phyloP scores from a whole-genome alignment of 2,113 vertebrate species.

The Clarias macrocephalus region DNA sequence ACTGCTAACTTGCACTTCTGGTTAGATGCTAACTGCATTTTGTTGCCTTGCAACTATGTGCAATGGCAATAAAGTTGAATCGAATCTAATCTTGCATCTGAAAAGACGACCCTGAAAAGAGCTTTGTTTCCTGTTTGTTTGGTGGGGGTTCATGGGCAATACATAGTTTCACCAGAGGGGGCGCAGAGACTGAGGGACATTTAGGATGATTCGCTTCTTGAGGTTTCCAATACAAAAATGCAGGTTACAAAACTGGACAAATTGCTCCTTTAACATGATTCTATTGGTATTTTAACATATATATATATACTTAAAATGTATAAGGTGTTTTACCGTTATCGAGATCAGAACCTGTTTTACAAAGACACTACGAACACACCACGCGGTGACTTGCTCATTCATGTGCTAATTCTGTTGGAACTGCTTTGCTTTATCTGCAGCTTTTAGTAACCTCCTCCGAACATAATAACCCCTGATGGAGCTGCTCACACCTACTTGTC shows the following conservation, averaged over 20 bases:
- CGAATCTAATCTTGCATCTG: too few relatives aligned
- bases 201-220: not conserved
- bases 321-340: not conserved
- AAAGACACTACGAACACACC: not conserved
- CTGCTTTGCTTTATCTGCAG: conserved; percentile 50
- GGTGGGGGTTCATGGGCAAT: not conserved
- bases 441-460: conserved; percentile 68
- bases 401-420: not conserved
- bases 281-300: not conserved
- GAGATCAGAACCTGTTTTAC: not conserved
- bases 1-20: too few relatives aligned
- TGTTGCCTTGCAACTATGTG: too few relatives aligned
- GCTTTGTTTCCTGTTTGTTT: not conserved
- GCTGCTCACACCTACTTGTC: not conserved
- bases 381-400: not conserved
- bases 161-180: not conserved
- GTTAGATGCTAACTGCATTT: too few relatives aligned
- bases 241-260: not conserved
- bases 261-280: not conserved
- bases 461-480: conserved; percentile 51
- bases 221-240: not conserved
- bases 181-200: not conserved
- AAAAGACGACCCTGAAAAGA: not conserved
- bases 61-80: too few relatives aligned
- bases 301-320: not conserved